Percentiles rank a stretch among this genome's conserved stretches.
These are phyloP conservation scores for Capitella teleta DNA, from an alignment of 1,140 invertebrate genomes.

Conservation along the genomic window DNA sequence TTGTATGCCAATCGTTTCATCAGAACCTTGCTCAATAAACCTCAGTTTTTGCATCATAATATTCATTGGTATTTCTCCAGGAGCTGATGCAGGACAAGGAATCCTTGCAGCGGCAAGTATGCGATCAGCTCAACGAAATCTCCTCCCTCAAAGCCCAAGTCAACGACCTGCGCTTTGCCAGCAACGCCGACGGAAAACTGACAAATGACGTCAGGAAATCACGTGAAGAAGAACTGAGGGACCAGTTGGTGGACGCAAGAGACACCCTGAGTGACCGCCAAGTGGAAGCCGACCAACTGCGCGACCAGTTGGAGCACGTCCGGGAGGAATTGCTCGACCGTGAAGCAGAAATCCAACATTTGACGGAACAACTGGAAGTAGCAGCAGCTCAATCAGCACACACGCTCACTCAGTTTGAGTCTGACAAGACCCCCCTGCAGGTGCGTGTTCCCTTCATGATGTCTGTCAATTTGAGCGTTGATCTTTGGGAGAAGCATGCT, in stretches of 20 bases:
- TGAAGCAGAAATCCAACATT: constrained; percentile 8
- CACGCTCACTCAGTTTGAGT: too few species aligned
- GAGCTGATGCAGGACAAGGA: constrained; percentile 67
- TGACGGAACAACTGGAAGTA: neutral
- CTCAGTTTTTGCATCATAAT: too few species aligned
- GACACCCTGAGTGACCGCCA: constrained; percentile 11
- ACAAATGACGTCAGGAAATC: too few species aligned
- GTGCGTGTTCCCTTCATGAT: too few species aligned
- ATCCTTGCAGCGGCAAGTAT: constrained; percentile 62
- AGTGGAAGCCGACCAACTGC: constrained; percentile 13
- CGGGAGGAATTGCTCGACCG: constrained; percentile 6
- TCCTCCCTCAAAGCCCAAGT: constrained; percentile 64
- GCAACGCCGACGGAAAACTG: constrained; percentile 7
- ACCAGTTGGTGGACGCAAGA: constrained; percentile 20
- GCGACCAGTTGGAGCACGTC: constrained; percentile 8
- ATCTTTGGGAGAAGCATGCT: too few species aligned
- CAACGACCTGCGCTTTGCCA: constrained; percentile 48
- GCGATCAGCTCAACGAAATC: constrained; percentile 65
- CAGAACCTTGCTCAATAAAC: too few species aligned
- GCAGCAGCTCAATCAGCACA: constrained; percentile 1
- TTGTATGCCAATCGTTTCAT: too few species aligned
- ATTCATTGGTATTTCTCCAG: constrained; percentile 44
- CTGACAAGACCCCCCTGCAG: too few species aligned
- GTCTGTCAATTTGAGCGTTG: too few species aligned
- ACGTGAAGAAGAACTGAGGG: constrained; percentile 15